Percentiles rank a stretch among this genome's conserved stretches.
Conservation (phyloP, 2,797 vertebrate species). For the Etheostoma perlongum region DNA sequence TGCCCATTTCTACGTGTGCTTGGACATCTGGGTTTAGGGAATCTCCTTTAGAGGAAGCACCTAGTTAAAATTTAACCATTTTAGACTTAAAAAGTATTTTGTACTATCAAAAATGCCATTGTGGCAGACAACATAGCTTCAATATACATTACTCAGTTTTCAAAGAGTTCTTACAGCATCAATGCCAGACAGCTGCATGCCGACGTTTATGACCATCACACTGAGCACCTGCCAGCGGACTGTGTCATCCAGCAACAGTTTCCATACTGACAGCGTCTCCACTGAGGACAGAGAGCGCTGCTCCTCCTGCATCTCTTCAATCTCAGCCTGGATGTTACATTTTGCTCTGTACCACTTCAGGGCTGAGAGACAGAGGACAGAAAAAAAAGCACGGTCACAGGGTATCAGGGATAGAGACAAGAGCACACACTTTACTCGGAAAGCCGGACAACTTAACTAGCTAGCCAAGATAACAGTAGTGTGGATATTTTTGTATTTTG, state of each 20-base stretch:
- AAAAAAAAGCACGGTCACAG: not conserved
- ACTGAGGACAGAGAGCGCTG: slow-evolving; percentile 86
- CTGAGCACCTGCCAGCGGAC: slow-evolving; percentile 91
- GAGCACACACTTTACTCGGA: not conserved
- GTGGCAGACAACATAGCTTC: not conserved
- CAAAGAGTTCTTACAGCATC: slow-evolving; percentile 87
- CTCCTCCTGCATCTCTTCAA: slow-evolving; percentile 93
- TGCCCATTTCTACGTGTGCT: not conserved
- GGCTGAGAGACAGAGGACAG: slow-evolving; percentile 71
- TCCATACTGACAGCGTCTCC: slow-evolving; percentile 85
- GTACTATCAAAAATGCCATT: not conserved
- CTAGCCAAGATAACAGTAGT: not conserved
- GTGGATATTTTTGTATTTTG: not conserved
- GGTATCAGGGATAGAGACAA: not conserved
- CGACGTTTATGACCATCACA: slow-evolving; percentile 89
- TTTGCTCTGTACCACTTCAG: slow-evolving; percentile 88
- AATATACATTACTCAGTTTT: not conserved
- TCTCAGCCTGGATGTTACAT: slow-evolving; percentile 86
- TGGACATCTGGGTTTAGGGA: not conserved
- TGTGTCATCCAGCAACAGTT: slow-evolving; percentile 82
- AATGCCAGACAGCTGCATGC: slow-evolving; percentile 94
- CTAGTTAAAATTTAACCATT: not conserved
- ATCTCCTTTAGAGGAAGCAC: not conserved
- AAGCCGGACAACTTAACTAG: not conserved
- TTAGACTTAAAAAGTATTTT: not conserved